Evolutionary conservation across 2,797 vertebrate species (phyloP).

Genomic region (Enteromius radiatus): DNA sequence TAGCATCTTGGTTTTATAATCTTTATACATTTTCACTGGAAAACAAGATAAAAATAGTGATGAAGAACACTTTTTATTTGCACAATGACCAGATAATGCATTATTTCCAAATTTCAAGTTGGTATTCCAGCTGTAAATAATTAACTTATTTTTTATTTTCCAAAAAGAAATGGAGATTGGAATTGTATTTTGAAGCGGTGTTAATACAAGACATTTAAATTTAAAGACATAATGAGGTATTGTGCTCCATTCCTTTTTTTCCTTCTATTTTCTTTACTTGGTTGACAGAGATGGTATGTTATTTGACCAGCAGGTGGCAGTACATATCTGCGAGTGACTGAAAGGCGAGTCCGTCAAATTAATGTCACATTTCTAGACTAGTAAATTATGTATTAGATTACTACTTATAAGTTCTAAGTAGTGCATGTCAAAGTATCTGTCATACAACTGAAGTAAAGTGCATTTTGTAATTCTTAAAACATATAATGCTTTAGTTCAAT

Average conservation of each 20-base stretch:
- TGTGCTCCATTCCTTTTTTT: background rate
- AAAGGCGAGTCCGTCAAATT: background rate
- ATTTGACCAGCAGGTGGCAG: conserved; percentile 69
- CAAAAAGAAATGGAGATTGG: background rate
- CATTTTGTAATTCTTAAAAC: conserved; percentile 2
- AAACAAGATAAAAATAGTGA: background rate
- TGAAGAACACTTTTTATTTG: background rate
- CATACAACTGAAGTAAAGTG: conserved; percentile 5
- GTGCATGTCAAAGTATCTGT: background rate
- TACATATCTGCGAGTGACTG: conserved; percentile 42
- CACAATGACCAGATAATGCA: background rate
- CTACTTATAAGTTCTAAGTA: background rate
- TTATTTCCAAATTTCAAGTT: background rate
- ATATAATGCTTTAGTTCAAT: background rate
- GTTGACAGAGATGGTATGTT: background rate
- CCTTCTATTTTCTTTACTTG: background rate
- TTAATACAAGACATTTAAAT: background rate
- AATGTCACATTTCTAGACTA: background rate
- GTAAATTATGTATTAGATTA: conserved; percentile 9
- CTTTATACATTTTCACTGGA: background rate
- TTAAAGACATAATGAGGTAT: background rate
- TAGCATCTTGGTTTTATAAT: background rate
- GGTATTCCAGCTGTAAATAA: background rate
- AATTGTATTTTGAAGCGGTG: background rate
- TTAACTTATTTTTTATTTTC: too few relatives aligned